Conservation (phyloP, 2,113 vertebrate genomes). For the Calyptommatus sinebrachiatus region DNA sequence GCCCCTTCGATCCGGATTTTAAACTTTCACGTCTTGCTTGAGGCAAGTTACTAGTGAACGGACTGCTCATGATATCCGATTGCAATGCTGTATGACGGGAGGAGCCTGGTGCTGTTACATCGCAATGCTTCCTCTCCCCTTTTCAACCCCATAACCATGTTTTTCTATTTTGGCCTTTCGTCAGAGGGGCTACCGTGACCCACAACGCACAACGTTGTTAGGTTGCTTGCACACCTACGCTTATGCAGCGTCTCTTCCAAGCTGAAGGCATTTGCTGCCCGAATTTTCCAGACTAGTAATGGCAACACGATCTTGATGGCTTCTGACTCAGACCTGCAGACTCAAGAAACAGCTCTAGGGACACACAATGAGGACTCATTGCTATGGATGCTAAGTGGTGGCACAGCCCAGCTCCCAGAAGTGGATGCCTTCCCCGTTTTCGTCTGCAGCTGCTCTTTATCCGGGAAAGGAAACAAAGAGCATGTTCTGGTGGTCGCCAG, state of each 20-base stretch:
- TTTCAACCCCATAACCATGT: background rate
- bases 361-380: background rate
- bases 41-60: slow-evolving; percentile 66
- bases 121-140: slow-evolving; percentile 24
- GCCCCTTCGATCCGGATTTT: slow-evolving; percentile 58
- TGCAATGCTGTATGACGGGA: slow-evolving; percentile 36
- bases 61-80: slow-evolving; percentile 43
- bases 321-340: background rate
- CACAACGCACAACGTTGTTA: background rate
- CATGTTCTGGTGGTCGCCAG: background rate
- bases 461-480: background rate
- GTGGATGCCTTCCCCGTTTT: background rate
- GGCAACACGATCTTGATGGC: background rate
- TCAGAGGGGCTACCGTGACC: slow-evolving; percentile 3
- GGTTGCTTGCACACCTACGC: too few species aligned
- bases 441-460: background rate
- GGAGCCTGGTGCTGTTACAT: slow-evolving; percentile 36
- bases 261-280: slow-evolving; percentile 15
- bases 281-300: slow-evolving; percentile 25
- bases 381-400: background rate
- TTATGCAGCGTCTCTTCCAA: too few species aligned
- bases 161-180: background rate
- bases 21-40: slow-evolving; percentile 60
- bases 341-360: background rate
- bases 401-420: too few species aligned